Evolutionary conservation across 2,113 vertebrate species (phyloP), one percentile per base, ranked within the genome.

Genomic region (Cottus gobio): DNA sequence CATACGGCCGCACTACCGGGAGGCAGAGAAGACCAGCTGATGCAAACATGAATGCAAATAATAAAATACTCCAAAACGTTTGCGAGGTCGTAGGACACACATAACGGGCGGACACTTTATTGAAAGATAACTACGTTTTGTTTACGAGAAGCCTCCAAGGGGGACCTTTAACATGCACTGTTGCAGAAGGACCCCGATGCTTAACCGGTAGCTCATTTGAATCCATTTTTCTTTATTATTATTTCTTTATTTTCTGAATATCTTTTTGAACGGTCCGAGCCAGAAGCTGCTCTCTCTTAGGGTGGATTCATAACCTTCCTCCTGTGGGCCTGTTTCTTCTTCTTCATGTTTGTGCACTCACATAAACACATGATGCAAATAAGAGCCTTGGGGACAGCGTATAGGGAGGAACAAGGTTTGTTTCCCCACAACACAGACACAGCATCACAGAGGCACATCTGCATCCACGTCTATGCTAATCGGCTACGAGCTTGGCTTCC

Each of bases 401-500:
- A 61, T 39, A 46, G 67, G 18, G 63, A 68, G 56, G 9, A 60
- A 72, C 42, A 54, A 3, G 52, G 26, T 34, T 44, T n/a, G 22
- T 24, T 46, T n/a, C n/a, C 52, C 22, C 42, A 15, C 42, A 44
- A 44, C 54, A 31, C 52, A 74, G 24, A 67, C 10, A 22, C 58
- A 42, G 20, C 83, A 69, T 71, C 72, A 77, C 57, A 50, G 11
- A 62, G 31, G 60, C 79, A 61, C 65, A 80, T 82, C 78, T 87
- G 83, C 77, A 85, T 80, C 82, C 75, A 62, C 30, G 77, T 85
- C 81, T 71, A 79, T 90, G 86, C 69, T 87, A 90, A 87, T 90
- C 88, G 90, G 90, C 65, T 68, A 1, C 6, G 62, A 69, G 81
- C 80, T 84, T 72, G 86, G 80, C 85, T 85, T 85, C 68, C 62